Evolutionary conservation across 2,113 vertebrate genomes (phyloP).

Genomic region (Pipa parva): DNA sequence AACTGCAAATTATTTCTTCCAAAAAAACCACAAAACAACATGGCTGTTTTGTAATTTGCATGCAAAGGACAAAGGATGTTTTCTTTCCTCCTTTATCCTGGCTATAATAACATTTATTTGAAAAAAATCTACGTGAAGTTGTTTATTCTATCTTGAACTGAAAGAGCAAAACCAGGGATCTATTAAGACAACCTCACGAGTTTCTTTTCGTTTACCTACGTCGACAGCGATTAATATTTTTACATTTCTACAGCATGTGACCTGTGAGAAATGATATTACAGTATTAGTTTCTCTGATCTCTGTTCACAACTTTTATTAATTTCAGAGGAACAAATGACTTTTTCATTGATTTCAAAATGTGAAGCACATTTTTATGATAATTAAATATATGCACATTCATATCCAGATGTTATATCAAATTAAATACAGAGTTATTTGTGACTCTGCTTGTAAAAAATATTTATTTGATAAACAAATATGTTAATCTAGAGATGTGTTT

Average conservation of each 20-base stretch:
- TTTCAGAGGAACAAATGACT: neutral
- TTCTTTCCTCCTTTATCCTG: neutral
- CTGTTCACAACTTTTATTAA: neutral
- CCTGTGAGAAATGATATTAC: too few relatives aligned
- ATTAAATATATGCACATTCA: slow-evolving; percentile 1
- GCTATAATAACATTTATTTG: too few relatives aligned
- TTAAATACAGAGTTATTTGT: slow-evolving; percentile 20
- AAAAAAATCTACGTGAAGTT: neutral
- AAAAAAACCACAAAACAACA: too few relatives aligned
- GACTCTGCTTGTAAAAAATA: slow-evolving; percentile 5
- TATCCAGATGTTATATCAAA: slow-evolving; percentile 1
- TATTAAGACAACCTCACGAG: neutral
- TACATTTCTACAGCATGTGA: too few relatives aligned
- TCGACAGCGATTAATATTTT: too few relatives aligned
- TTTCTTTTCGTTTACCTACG: too few relatives aligned
- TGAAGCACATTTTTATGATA: slow-evolving; percentile 6
- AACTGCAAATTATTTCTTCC: neutral
- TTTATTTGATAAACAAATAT: slow-evolving; percentile 20
- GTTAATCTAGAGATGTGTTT: slow-evolving; percentile 19
- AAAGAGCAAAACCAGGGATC: neutral
- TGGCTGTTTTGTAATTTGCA: neutral
- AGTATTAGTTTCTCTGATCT: neutral
- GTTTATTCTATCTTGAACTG: neutral
- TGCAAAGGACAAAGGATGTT: neutral
- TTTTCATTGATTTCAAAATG: neutral